Base-by-base conservation (phyloP, 2,797 vertebrate species). In the Myiotriccus ornatus region DNA sequence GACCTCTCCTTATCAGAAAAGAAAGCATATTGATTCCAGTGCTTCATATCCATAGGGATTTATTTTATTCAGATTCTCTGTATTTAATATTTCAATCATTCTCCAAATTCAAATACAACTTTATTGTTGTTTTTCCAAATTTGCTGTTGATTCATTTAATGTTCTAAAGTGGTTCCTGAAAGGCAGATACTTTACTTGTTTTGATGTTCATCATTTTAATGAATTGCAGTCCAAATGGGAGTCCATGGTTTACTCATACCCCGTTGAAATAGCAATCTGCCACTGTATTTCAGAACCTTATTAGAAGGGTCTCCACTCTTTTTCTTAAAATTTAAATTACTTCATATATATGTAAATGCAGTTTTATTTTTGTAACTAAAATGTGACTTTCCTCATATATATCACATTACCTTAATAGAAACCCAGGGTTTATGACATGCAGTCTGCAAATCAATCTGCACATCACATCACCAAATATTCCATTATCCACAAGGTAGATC, bases 291-390 rank as follows among this genome's bases (percentile, higher is more conserved):
- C 83, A 90, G 89, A 95, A 57, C 80, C 70, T 92, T 91, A 91
- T 65, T 94, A 89, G 68, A 93, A 95, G 92, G 77, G 83, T 95
- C 94, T 84, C 92, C 83, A 86, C 65, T 96, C 75, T 94, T 93
- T 88, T 88, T 71, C 93, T 94, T 95, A 70, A 70, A 90, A 90
- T 63, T 94, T 70, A 93, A 91, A 96, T 96, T 80, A 87, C 69
- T 91, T 96, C 64, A 96, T 95, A 93, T 96, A 93, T 92, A 95
- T 96, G 95, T 83, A 97, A 97, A 97, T 95, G 67, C 50, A 94
- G 87, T 93, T 88, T 94, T 93, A 88, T 90, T 96, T 95, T 89
- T 79, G 39, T 90, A 91, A 92, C 73, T 76, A 83, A 93, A 96
- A 94, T 94, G 71, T 89, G 25, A 87, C 89, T 93, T 95, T 91